Evolutionary conservation across 2,113 vertebrate species (phyloP), one percentile per base, ranked within the genome.

Genomic region (Malurus elegans): DNA sequence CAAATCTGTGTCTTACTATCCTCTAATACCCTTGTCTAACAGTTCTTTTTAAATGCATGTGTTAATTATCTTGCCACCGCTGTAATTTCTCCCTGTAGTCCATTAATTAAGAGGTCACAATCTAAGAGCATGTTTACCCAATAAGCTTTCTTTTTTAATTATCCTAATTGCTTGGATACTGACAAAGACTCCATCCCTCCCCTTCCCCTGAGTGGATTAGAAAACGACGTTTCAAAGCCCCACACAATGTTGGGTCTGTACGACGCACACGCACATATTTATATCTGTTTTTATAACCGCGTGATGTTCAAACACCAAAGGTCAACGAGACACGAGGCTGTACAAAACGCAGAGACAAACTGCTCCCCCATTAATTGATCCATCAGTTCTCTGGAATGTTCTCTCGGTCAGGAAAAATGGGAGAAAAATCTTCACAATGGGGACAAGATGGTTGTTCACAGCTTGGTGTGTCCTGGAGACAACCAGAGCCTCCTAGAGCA

Each of bases 61-160:
- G 98, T 99, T 99, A 99, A 99, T 99, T 99, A 99, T 98, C 98
- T 94, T 97, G 97, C 98, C 98, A 97, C 97, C 93, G 98, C 98
- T 98, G 97, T 98, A 98, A 98, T 98, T 99, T 99, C 98, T 99
- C 99, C 98, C 98, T 95, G 97, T 99, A 98, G 99, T 98, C 98
- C 98, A 98, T 98, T 99, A 99, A 99, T 99, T 99, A 99, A 98
- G 98, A 98, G 99, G 99, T 99, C 99, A 99, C 98, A 98, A 98
- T 98, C 98, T 97, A 96, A 97, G 98, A 98, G 98, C 98, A 98
- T 99, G 99, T 99, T 99, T 99, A 99, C 98, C 99, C 99, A 99
- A 99, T 99, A 99, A 98, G 98, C 98, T 98, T 98, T 99, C 98
- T 98, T 99, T 98, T 99, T 99, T 99, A 99, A 99, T 99, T 99